These are phyloP conservation scores for Semnornis frantzii DNA, from an alignment of 2,113 vertebrate species.

Conservation along the genomic window DNA sequence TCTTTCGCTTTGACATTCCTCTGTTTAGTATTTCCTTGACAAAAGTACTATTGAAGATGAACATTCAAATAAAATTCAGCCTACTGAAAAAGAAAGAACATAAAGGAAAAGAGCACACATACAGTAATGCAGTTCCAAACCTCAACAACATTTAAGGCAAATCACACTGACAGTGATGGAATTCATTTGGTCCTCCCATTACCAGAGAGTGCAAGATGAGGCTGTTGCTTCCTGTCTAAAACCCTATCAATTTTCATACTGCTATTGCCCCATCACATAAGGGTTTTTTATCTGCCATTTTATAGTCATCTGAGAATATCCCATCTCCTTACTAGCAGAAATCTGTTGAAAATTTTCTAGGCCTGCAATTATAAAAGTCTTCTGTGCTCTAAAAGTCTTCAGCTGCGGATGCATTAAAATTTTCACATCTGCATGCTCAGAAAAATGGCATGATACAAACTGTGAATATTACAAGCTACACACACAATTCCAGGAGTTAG, in stretches of 20 bases:
- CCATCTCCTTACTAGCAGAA: conserved; percentile 40
- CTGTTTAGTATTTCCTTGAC: conserved; percentile 17
- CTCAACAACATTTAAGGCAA: not conserved
- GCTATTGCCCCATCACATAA: not conserved
- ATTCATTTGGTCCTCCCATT: not conserved
- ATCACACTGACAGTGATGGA: not conserved
- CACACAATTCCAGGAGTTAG: conserved; percentile 27
- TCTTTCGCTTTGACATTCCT: not conserved
- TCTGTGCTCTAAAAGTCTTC: conserved; percentile 16
- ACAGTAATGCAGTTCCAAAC: not conserved
- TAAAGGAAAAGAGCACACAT: not conserved
- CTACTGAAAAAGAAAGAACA: not conserved
- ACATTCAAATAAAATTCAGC: not conserved
- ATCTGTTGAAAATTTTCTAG: conserved; percentile 22
- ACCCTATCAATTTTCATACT: not conserved
- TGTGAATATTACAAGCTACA: conserved; percentile 28
- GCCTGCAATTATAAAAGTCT: conserved; percentile 37
- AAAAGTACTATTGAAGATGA: conserved; percentile 15
- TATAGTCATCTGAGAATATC: conserved; percentile 7
- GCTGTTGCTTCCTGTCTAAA: not conserved
- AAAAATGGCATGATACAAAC: conserved; percentile 28
- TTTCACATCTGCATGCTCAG: conserved; percentile 43
- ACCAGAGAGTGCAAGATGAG: not conserved
- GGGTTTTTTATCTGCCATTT: conserved; percentile 14
- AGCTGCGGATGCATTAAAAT: conserved; percentile 43